phyloP scores from a whole-genome alignment of 2,797 vertebrate genomes.

The Kryptopterus vitreolus region DNA sequence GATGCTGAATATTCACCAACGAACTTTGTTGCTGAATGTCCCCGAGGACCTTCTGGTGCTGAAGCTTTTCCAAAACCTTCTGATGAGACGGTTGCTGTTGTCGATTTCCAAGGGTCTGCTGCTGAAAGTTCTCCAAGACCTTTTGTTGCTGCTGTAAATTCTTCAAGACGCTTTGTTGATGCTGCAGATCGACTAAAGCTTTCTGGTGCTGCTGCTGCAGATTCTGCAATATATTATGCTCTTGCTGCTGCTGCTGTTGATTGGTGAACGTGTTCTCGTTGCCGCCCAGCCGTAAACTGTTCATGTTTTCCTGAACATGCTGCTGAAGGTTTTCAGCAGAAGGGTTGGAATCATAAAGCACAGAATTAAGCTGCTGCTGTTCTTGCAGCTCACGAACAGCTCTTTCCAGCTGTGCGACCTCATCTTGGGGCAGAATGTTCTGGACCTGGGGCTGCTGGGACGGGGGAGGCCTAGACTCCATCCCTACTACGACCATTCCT shows the following conservation, averaged over 20 bases:
- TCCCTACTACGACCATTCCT: constrained; percentile 78
- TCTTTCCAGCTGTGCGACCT: constrained; percentile 88
- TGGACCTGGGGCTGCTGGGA: constrained; percentile 68
- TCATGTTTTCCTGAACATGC: constrained; percentile 93
- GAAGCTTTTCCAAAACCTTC: constrained; percentile 76
- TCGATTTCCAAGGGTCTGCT: constrained; percentile 67
- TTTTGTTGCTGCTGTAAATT: constrained; percentile 55
- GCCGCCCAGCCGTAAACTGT: constrained; percentile 85
- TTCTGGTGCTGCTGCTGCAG: constrained; percentile 57
- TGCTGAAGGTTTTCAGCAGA: constrained; percentile 82
- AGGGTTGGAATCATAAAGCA: constrained; percentile 87
- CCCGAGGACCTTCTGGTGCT: constrained; percentile 72
- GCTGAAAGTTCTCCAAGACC: constrained; percentile 60
- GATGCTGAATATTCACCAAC: constrained; percentile 56
- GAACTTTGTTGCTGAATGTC: constrained; percentile 69
- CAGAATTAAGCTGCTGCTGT: constrained; percentile 84
- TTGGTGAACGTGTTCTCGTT: constrained; percentile 77
- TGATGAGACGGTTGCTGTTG: constrained; percentile 67
- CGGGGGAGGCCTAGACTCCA: constrained; percentile 75
- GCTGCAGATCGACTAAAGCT: constrained; percentile 65
- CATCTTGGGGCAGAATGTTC: constrained; percentile 83
- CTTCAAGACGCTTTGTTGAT: constrained; percentile 72
- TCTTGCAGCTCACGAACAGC: constrained; percentile 89
- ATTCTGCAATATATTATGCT: constrained; percentile 65
- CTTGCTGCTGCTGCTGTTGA: constrained; percentile 58